Conservation (phyloP, 1,140 invertebrate species). For the Zaprionus africanus region DNA sequence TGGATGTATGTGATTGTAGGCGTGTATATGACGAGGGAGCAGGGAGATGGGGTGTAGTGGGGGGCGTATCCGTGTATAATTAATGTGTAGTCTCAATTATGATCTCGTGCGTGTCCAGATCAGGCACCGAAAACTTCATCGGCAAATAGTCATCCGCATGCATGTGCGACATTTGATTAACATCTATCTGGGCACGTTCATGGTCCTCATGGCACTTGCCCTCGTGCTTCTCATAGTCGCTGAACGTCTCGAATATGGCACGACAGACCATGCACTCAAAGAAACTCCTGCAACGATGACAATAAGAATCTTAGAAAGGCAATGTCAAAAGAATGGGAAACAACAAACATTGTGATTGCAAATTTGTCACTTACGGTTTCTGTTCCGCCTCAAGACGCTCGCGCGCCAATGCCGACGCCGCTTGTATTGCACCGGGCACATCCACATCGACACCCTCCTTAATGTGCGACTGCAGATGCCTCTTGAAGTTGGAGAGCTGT, state of each 20-base stretch:
- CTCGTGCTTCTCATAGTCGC: slow-evolving; percentile 80
- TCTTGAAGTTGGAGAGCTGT: slow-evolving; percentile 77
- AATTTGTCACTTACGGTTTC: slow-evolving; percentile 71
- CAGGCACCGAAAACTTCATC: slow-evolving; percentile 79
- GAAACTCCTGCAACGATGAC: slow-evolving; percentile 59
- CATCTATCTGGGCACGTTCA: slow-evolving; percentile 70
- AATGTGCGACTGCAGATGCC: slow-evolving; percentile 79
- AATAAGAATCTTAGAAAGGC: slow-evolving; percentile 1
- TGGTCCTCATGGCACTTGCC: slow-evolving; percentile 74
- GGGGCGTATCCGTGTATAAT: slow-evolving; percentile 1
- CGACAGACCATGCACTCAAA: slow-evolving; percentile 82
- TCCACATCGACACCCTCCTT: slow-evolving; percentile 79
- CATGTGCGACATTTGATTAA: slow-evolving; percentile 75
- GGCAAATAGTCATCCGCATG: slow-evolving; percentile 77
- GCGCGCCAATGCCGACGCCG: slow-evolving; percentile 67
- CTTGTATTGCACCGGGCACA: slow-evolving; percentile 67
- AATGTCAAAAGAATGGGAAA: neutral
- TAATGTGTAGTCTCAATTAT: slow-evolving; percentile 82
- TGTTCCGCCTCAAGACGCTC: slow-evolving; percentile 71
- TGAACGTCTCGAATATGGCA: slow-evolving; percentile 77
- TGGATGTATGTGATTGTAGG: slow-evolving; percentile 58
- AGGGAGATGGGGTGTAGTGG: neutral
- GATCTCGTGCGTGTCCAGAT: slow-evolving; percentile 81
- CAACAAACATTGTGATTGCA: slow-evolving; percentile 4
- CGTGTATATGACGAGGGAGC: slow-evolving; percentile 13